Conservation (phyloP, 2,113 vertebrate genomes). For the Psittacus erithacus region DNA sequence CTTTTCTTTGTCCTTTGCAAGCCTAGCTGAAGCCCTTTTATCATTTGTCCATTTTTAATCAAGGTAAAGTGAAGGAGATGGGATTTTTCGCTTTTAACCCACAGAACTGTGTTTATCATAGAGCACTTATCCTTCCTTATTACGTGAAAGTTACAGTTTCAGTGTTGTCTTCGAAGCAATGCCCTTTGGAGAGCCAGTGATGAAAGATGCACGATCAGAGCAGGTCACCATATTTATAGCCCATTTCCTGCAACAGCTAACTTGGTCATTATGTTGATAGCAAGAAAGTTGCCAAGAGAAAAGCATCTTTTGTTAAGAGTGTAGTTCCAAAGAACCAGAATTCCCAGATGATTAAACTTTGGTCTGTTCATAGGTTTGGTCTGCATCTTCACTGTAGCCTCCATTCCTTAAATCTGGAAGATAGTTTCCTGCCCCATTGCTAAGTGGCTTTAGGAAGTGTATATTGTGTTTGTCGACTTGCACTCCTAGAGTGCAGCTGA, state of each 20-base stretch:
- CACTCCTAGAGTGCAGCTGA: slow-evolving; percentile 16
- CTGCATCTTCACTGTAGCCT: background rate
- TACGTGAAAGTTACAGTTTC: background rate
- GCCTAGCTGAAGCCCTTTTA: background rate
- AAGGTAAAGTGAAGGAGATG: background rate
- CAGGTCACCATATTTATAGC: background rate
- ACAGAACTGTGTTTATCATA: background rate
- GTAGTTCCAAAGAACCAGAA: background rate
- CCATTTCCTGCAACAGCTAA: background rate
- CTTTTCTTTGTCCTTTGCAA: background rate
- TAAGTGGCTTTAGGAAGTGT: background rate
- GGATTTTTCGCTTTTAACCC: background rate
- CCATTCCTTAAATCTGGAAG: background rate
- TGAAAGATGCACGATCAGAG: background rate
- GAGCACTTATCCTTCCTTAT: background rate
- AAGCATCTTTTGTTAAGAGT: background rate
- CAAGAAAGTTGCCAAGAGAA: background rate
- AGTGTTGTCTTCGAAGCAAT: background rate
- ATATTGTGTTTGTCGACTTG: background rate
- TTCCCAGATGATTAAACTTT: background rate
- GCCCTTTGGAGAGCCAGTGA: background rate
- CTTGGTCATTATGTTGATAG: background rate
- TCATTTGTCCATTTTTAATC: background rate
- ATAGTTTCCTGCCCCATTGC: background rate
- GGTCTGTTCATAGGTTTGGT: background rate